Base-by-base conservation (phyloP, 2,113 vertebrate species). In the Recurvirostra avosetta region DNA sequence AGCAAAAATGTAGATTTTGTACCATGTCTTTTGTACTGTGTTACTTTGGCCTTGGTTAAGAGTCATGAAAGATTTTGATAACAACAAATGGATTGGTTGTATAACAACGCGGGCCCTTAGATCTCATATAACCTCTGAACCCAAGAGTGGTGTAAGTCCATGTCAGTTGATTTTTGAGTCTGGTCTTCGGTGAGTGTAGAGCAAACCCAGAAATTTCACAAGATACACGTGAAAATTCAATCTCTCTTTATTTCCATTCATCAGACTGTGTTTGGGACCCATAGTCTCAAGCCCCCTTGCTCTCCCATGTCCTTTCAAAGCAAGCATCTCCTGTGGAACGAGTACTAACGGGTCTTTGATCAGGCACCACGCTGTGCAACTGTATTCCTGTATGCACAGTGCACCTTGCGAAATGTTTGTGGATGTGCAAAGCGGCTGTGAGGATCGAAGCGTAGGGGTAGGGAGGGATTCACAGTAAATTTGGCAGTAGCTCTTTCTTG, bases 191-290 rank as follows among this genome's bases (percentile, higher is more conserved):
- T 12, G 45, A 66, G 52, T 52, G 58, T n/a, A 32, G 67, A 72
- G 65, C 49, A 49, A 53, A 63, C 13, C 12, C 75, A 83, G 41
- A 82, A 76, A 78, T 32, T 73, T 72, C 75, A 71, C 53, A 53
- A 52, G 59, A 40, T 29, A 70, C 32, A 1, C 6, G 2, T 7
- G 15, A 72, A 75, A 78, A 75, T 53, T 81, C 68, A 43, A 8
- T 72, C 26, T 87, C 36, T 75, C 36, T 96, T 90, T 97, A 96
- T 97, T 97, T 73, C 62, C 38, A 41, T 76, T 82, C 32, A 14
- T 61, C 73, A 78, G 34, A 29, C 58, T 66, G 67, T 32, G 5
- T 75, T 75, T 72, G 88, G 49, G 70, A 53, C 45, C 25, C 15
- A 1, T 1, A 26, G 30, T 27, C 10, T 0, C 25, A 68, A 88